Evolutionary conservation across 1,140 invertebrate genomes (phyloP).

Genomic region (Heliconius hewitsoni): DNA sequence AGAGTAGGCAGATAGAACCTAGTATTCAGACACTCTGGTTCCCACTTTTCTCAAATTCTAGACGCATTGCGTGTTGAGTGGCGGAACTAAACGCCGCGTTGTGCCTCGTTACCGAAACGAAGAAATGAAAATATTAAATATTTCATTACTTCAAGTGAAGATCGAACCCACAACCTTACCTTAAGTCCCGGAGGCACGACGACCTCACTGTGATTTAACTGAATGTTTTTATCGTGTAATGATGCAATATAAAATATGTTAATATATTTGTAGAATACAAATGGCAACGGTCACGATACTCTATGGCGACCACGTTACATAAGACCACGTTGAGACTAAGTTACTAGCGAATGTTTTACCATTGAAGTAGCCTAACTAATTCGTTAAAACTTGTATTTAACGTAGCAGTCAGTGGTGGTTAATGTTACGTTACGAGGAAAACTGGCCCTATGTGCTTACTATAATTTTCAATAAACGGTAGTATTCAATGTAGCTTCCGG

Average conservation of each 20-base stretch:
- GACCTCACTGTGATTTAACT: background rate
- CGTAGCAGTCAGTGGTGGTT: background rate
- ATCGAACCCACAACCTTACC: too few relatives aligned
- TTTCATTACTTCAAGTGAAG: too few relatives aligned
- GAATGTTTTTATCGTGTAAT: conserved; percentile 27
- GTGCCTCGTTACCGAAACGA: too few relatives aligned
- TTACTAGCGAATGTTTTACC: conserved; percentile 7
- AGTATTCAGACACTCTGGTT: too few relatives aligned
- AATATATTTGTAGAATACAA: conserved; percentile 40
- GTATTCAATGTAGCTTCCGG: too few relatives aligned
- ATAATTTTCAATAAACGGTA: background rate
- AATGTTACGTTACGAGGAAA: background rate
- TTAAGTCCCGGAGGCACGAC: background rate
- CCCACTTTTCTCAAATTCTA: too few relatives aligned
- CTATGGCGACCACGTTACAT: conserved; percentile 33
- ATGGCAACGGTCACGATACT: conserved; percentile 32
- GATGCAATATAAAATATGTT: conserved; percentile 36
- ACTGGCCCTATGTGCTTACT: background rate
- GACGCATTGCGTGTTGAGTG: too few relatives aligned
- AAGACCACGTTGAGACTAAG: conserved; percentile 23
- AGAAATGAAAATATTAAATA: too few relatives aligned
- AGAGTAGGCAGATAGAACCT: too few relatives aligned
- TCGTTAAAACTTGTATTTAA: conserved; percentile 28
- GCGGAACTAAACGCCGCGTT: too few relatives aligned
- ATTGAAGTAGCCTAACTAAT: conserved; percentile 27